Conservation (phyloP, 2,797 vertebrate species). For the Phrynocephalus vlangalii region DNA sequence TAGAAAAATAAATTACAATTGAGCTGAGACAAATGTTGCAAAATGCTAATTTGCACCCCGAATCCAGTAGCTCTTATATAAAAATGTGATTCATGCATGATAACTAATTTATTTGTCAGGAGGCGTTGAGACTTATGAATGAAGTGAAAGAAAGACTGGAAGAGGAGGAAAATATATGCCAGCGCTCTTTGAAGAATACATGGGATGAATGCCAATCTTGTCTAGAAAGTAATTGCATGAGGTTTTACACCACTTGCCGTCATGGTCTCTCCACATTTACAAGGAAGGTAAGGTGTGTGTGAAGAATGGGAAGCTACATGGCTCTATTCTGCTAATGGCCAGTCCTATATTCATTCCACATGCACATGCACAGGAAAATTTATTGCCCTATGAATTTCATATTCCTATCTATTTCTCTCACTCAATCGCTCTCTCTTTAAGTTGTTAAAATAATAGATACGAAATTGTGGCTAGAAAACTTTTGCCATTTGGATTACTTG, state of each 20-base stretch:
- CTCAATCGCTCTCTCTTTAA: too few species aligned
- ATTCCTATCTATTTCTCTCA: background rate
- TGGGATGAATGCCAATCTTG: constrained; percentile 90
- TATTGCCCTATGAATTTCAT: background rate
- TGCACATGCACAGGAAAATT: background rate
- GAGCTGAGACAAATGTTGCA: background rate
- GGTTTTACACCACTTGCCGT: constrained; percentile 86
- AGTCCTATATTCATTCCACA: background rate
- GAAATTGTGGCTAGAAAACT: too few species aligned
- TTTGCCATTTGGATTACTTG: too few species aligned
- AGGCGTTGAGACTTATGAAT: constrained; percentile 83
- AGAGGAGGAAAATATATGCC: constrained; percentile 88
- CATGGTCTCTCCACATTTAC: constrained; percentile 80
- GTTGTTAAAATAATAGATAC: too few species aligned
- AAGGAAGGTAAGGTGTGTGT: constrained; percentile 80
- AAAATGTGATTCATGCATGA: constrained; percentile 33
- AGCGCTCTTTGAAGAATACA: constrained; percentile 79
- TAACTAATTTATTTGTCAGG: constrained; percentile 76
- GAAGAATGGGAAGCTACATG: background rate
- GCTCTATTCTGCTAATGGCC: background rate
- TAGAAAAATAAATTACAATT: constrained; percentile 11
- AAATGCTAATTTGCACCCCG: background rate
- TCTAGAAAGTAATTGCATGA: constrained; percentile 87
- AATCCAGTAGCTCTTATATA: constrained; percentile 17
- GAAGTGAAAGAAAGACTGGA: constrained; percentile 88